Evolutionary conservation across 1,140 invertebrate species (phyloP).

Genomic region (Ceratina calcarata): DNA sequence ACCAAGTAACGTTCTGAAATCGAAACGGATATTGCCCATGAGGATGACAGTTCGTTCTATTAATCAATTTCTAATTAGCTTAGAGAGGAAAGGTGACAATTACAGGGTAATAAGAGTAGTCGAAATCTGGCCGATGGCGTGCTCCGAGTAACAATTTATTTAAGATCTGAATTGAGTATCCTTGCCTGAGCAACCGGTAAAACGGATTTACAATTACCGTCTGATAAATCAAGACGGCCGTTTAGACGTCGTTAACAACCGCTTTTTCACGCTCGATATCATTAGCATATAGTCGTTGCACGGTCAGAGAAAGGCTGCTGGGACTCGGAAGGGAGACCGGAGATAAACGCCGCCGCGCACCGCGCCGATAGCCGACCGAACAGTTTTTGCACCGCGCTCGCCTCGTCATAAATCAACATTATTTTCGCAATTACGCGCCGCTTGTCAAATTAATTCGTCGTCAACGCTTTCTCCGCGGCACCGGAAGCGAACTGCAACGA

Average conservation of each 20-base stretch:
- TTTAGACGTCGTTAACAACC: slow-evolving; percentile 25
- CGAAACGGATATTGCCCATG: not conserved
- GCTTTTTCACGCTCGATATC: slow-evolving; percentile 41
- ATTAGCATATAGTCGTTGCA: slow-evolving; percentile 22
- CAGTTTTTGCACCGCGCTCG: not conserved
- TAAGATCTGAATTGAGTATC: too few relatives aligned
- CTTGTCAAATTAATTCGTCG: slow-evolving; percentile 44
- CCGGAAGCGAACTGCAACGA: slow-evolving; percentile 27
- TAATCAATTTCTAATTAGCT: not conserved
- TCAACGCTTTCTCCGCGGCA: slow-evolving; percentile 19
- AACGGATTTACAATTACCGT: slow-evolving; percentile 38
- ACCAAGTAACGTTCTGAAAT: not conserved
- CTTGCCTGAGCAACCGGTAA: slow-evolving; percentile 1
- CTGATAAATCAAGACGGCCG: slow-evolving; percentile 42
- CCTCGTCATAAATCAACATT: slow-evolving; percentile 28
- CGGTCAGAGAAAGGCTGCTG: slow-evolving; percentile 31
- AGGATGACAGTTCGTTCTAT: not conserved
- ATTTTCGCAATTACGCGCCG: slow-evolving; percentile 33
- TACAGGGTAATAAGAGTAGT: not conserved
- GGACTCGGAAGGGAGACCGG: not conserved
- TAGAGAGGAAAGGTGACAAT: not conserved
- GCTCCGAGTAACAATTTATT: too few relatives aligned
- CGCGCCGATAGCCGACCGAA: not conserved
- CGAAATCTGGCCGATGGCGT: not conserved
- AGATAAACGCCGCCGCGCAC: not conserved